Evolutionary conservation across 2,888 invertebrate genomes (phyloP).

Genomic region (Drosophila mulleri): DNA sequence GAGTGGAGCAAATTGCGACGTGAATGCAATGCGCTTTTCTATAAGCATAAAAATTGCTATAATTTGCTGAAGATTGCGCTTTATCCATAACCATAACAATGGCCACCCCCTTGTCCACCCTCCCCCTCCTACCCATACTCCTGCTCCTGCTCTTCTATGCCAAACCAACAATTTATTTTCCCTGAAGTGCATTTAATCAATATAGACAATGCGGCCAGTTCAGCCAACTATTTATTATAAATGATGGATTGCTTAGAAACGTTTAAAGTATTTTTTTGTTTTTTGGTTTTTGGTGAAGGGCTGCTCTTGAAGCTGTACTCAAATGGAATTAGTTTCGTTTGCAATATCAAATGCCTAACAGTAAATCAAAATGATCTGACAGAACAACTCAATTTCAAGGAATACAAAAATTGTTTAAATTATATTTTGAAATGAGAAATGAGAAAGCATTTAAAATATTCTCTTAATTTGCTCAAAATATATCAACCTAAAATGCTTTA

Average conservation of each 20-base stretch:
- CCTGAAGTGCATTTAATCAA: constrained; percentile 61
- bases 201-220: constrained; percentile 63
- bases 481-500: not conserved
- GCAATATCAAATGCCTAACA: not conserved
- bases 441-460: not conserved
- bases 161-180: constrained; percentile 66
- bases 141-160: not conserved
- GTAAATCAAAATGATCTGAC: not conserved
- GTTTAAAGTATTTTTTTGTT: constrained; percentile 3
- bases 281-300: constrained; percentile 22
- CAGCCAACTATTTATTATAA: constrained; percentile 63
- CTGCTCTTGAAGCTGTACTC: constrained; percentile 1
- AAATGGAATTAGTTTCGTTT: not conserved
- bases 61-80: constrained; percentile 81
- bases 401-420: not conserved
- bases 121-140: no score
- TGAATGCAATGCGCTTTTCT: constrained; percentile 68
- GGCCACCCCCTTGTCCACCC: constrained; percentile 16
- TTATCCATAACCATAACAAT: constrained; percentile 76
- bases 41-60: constrained; percentile 83
- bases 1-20: constrained; percentile 74
- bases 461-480: not conserved
- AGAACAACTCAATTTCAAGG: not conserved
- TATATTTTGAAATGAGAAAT: not conserved
- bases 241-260: constrained; percentile 67